Conservation (phyloP, 1,140 invertebrate genomes). For the Bombus confusus region DNA sequence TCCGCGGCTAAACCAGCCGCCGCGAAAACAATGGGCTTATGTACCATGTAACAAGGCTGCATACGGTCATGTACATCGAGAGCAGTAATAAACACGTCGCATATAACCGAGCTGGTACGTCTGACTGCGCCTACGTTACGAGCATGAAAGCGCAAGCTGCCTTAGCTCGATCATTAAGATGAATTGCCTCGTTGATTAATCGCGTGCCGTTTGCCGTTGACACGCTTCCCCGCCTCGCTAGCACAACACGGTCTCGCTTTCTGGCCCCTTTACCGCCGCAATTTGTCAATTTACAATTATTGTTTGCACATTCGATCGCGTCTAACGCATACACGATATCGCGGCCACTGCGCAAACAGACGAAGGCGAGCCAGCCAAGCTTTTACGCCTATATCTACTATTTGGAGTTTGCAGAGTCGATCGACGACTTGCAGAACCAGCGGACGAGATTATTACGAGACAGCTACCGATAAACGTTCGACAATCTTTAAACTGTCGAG, state of each 20-base stretch:
- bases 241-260: constrained; percentile 27
- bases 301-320: not conserved
- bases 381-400: too few relatives aligned
- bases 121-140: constrained; percentile 41
- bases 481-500: not conserved
- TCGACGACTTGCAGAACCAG: not conserved
- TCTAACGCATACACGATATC: not conserved
- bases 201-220: constrained; percentile 67
- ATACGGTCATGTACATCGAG: constrained; percentile 26
- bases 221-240: constrained; percentile 41
- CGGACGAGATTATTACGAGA: not conserved
- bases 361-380: too few relatives aligned
- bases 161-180: constrained; percentile 72
- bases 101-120: not conserved
- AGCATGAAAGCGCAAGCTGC: constrained; percentile 57
- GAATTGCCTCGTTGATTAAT: constrained; percentile 73
- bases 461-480: not conserved
- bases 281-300: constrained; percentile 55
- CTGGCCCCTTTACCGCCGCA: constrained; percentile 18
- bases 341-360: too few relatives aligned
- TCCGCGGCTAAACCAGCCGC: not conserved
- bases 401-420: not conserved
- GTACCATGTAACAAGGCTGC: constrained; percentile 17
- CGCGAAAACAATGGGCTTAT: constrained; percentile 15
- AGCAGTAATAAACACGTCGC: constrained; percentile 58